Conservation (phyloP, 2,113 vertebrate genomes). For the Hemiscyllium ocellatum region DNA sequence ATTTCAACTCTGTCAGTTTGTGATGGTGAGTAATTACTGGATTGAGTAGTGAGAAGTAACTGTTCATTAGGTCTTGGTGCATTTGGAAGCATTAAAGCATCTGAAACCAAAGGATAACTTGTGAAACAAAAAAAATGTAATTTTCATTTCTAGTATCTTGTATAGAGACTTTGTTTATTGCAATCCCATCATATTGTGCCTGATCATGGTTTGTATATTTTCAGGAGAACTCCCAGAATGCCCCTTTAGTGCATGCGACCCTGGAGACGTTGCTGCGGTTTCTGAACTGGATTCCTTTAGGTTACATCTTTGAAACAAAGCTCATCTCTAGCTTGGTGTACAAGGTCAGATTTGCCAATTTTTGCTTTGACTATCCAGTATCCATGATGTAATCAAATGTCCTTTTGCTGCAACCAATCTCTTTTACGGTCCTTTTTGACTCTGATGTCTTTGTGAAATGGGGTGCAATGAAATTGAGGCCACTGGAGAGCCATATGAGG, state of each 20-base stretch:
- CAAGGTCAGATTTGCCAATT: slow-evolving; percentile 64
- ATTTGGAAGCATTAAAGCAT: neutral
- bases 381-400: neutral
- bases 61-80: neutral
- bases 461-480: neutral
- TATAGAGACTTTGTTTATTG: neutral
- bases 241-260: slow-evolving; percentile 92
- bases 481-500: neutral
- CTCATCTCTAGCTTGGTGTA: slow-evolving; percentile 98
- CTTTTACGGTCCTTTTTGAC: neutral
- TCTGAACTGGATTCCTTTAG: slow-evolving; percentile 97
- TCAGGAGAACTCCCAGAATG: slow-evolving; percentile 97
- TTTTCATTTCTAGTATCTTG: neutral
- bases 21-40: slow-evolving; percentile 72
- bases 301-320: slow-evolving; percentile 98
- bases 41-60: neutral
- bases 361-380: neutral
- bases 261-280: slow-evolving; percentile 95
- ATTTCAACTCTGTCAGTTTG: slow-evolving; percentile 98
- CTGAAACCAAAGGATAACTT: too few species aligned
- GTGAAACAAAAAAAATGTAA: too few species aligned
- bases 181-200: neutral
- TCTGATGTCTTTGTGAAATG: neutral
- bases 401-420: neutral
- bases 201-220: slow-evolving; percentile 31